Base-by-base conservation (phyloP, 2,888 invertebrate species). In the Teleiodes luculella region DNA sequence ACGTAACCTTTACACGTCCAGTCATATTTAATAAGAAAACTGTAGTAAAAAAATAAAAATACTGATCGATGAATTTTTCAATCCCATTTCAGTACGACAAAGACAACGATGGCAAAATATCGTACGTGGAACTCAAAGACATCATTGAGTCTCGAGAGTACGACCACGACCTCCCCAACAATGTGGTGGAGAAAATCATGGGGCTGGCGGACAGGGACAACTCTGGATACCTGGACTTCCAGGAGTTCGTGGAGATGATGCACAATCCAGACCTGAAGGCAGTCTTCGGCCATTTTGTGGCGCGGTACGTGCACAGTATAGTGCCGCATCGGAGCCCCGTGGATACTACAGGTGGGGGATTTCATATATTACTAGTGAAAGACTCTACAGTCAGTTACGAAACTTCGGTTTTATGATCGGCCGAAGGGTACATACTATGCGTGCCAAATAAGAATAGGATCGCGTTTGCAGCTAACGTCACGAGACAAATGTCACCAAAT, bases 231-330 rank as follows among this genome's bases (percentile, higher is more conserved):
- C 81, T 95, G 53, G 93, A 94, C 69, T 94, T 93, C 67, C 86
- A 91, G 16, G 95, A 95, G 83, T 95, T 95, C 64, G 91, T 94
- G 28, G 91, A 92, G 36, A 93, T 95, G 93, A 92, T 93, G 81
- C 86, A 91, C 62, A 76, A 90, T 56, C 92, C 92, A 0, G 90
- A 92, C 54, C 74, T 93, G 61, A 91, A 92, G 66, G 91, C 91
- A n/a, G 84, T 93, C 5, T 93, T 94, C 61, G 93, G 93, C 0
- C 92, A 93, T 56, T 91, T 92, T 63, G 82, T 93, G 18, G 91
- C 91, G 28, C 86, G 91, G 81, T 94, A 92, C 60, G 88, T 92
- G 0, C 90, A 91, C 54, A 85, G 89, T 1, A 90, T 92, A 59
- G 87, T 92, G 56, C 92, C 92, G 0, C 89, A 91, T 52, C 74